A percentile compares a stretch with the other conserved stretches of the same genome.
These are phyloP conservation scores for Anniella stebbinsi DNA, from an alignment of 2,797 vertebrate species.

Conservation along the genomic window DNA sequence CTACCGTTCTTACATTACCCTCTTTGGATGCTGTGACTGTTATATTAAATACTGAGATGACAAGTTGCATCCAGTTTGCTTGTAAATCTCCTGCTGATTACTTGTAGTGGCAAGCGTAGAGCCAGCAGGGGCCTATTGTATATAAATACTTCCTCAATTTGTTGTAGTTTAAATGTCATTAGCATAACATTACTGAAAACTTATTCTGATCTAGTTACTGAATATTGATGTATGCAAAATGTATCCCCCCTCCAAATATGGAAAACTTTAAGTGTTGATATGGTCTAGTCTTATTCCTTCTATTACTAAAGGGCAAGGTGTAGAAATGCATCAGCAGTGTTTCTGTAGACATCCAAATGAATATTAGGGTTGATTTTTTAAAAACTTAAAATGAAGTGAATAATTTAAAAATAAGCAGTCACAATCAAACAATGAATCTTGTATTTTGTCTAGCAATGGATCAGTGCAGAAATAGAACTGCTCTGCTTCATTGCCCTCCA, in stretches of 20 bases:
- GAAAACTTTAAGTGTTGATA: not conserved
- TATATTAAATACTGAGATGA: not conserved
- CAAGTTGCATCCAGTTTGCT: conserved; percentile 4
- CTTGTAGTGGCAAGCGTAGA: not conserved
- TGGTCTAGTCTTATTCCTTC: not conserved
- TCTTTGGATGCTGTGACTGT: not conserved
- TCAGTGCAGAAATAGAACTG: not conserved
- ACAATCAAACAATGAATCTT: not conserved
- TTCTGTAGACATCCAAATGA: not conserved
- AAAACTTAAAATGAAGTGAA: not conserved
- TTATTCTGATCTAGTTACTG: not conserved
- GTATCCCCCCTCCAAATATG: not conserved
- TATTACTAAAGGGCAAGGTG: not conserved
- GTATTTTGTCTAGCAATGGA: not conserved
- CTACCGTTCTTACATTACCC: not conserved
- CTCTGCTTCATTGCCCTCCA: not conserved
- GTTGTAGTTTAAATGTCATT: conserved; percentile 1
- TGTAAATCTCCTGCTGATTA: conserved; percentile 22
- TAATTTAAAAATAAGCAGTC: too few relatives aligned
- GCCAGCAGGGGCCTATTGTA: not conserved
- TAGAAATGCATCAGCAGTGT: not conserved
- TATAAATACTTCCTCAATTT: not conserved
- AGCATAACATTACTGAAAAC: not conserved
- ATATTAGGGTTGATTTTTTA: not conserved
- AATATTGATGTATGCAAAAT: not conserved